Conservation (phyloP, 2,797 vertebrate genomes). For the Tarsius wallacei region DNA sequence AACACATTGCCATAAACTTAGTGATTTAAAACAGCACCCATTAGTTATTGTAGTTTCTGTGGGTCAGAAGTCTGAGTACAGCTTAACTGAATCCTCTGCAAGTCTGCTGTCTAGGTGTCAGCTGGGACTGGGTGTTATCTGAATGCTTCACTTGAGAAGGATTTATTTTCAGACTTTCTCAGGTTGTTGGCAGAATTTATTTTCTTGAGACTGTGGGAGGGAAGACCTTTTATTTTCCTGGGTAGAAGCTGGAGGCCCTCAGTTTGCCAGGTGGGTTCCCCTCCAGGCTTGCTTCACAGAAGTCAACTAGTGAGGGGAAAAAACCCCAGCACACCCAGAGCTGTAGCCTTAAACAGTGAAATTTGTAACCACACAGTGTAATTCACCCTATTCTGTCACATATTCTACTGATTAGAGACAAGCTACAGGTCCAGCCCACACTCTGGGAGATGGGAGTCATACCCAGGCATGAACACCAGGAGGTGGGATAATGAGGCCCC, state of each 20-base stretch:
- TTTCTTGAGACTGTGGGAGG: background rate
- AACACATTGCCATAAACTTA: background rate
- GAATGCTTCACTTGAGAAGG: slow-evolving; percentile 17
- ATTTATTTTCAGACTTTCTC: background rate
- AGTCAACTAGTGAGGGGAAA: background rate
- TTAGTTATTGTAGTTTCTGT: slow-evolving; percentile 8
- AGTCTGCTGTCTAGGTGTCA: background rate
- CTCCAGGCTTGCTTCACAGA: background rate
- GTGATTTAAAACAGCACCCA: background rate
- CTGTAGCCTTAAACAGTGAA: background rate
- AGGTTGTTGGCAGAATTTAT: background rate
- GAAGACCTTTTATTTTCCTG: background rate
- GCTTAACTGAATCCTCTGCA: background rate
- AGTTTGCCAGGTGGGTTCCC: too few relatives aligned
- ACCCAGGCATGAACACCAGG: background rate
- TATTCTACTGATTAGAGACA: background rate
- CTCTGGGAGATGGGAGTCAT: background rate
- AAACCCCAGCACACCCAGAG: background rate
- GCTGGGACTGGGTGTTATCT: background rate
- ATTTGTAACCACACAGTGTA: background rate
- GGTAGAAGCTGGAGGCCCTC: background rate
- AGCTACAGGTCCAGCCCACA: background rate
- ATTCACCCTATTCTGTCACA: background rate
- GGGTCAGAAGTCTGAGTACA: background rate
- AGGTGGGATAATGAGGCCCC: background rate